Evolutionary conservation across 2,113 vertebrate genomes (phyloP).

Genomic region (Puma concolor): DNA sequence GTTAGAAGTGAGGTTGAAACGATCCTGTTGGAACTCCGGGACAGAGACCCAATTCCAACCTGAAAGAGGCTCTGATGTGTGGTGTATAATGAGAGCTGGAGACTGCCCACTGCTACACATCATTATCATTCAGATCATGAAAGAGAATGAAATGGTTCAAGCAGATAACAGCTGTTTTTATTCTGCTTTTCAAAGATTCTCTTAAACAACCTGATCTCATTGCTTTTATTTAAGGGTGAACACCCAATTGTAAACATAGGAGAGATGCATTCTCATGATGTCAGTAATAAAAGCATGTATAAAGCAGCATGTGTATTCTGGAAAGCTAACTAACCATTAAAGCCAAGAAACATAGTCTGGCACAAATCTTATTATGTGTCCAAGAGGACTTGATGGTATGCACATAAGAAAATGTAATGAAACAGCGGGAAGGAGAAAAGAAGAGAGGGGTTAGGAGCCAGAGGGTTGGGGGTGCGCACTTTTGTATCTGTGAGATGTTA

Average conservation of each 20-base stretch:
- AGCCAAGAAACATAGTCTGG: conserved; percentile 89
- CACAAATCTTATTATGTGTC: conserved; percentile 85
- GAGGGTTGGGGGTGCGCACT: conserved; percentile 5
- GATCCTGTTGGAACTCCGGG: conserved; percentile 65
- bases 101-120: conserved; percentile 81
- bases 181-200: conserved; percentile 83
- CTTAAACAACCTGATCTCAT: conserved; percentile 81
- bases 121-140: conserved; percentile 83
- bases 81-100: conserved; percentile 67
- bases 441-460: not conserved
- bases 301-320: conserved; percentile 86
- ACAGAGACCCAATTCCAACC: conserved; percentile 70
- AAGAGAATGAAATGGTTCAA: conserved; percentile 80
- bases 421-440: conserved; percentile 69
- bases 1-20: conserved; percentile 73
- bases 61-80: conserved; percentile 77
- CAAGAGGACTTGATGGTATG: conserved; percentile 82
- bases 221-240: conserved; percentile 85
- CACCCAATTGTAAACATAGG: conserved; percentile 85
- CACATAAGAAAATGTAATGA: conserved; percentile 81
- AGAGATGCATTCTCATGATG: conserved; percentile 86
- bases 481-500: conserved; percentile 48
- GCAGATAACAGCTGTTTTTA: conserved; percentile 87
- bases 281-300: conserved; percentile 87
- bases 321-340: conserved; percentile 83